Base-by-base conservation (phyloP, 2,113 vertebrate species). In the Rhea pennata region DNA sequence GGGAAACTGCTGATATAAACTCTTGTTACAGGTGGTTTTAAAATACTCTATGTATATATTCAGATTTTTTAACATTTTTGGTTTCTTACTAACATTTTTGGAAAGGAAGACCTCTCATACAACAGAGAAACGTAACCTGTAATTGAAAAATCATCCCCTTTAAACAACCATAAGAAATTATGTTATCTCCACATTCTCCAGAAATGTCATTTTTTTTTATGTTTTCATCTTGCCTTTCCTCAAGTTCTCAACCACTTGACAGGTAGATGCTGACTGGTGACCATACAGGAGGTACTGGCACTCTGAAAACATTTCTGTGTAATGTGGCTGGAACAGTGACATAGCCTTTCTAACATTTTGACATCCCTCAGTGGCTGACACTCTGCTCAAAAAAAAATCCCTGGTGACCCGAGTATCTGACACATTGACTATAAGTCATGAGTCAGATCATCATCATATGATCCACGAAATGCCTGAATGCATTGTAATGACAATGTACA, bases 281-380 rank as follows among this genome's bases (percentile, higher is more conserved):
- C 84, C 93, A 71, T 46, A 89, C 22, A 73, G 39, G 64, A 82
- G 54, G 61, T 87, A 56, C 62, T 93, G 59, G 50, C 77, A 91
- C 72, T 95, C 50, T 50, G 84, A 96, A 96, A 97, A 71, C 46
- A 86, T 85, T 67, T 96, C 51, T 91, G 31, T 87, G 94, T 92
- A 79, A 95, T 66, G 74, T 82, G 67, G 22, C 65, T 86, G 80
- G 82, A 86, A 95, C 71, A 88, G 39, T 90, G 91, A 67, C 94
- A 94, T 27, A 75, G 50, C 78, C 92, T 87, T 97, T 95, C 76
- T 91, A 93, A 69, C 29, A 88, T 48, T 94, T 71, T 97, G 93
- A 97, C 95, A 95, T 93, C 88, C 40, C 36, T 96, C 87, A 88
- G 54, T 80, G 92, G 58, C 75, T 97, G 93, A 94, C 88, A 93